Evolutionary conservation across 2,797 vertebrate genomes (phyloP).

Genomic region (Psittacula derbiana): DNA sequence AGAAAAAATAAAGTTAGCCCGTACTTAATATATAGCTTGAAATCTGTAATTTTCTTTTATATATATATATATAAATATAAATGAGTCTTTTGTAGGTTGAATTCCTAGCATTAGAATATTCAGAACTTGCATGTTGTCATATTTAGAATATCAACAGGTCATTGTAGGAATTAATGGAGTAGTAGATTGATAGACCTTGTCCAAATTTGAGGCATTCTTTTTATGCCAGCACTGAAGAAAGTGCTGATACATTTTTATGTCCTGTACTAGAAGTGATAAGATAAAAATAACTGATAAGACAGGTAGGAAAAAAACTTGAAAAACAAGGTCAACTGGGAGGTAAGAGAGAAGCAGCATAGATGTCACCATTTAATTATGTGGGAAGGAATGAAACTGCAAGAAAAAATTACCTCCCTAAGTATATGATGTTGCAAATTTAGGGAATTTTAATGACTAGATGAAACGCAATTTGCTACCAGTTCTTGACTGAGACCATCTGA

Average conservation of each 20-base stretch:
- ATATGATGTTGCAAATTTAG: not conserved
- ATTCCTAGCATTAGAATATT: not conserved
- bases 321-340: not conserved
- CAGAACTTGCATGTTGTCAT: not conserved
- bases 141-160: not conserved
- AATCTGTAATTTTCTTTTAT: not conserved
- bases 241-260: not conserved
- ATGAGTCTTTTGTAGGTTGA: not conserved
- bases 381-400: not conserved
- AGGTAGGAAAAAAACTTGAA: not conserved
- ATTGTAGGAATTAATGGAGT: not conserved
- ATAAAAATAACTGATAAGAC: not conserved
- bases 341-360: not conserved
- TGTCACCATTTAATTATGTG: not conserved
- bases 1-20: not conserved
- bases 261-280: not conserved
- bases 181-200: not conserved
- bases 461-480: not conserved
- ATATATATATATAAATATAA: not conserved
- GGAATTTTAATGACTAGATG: not conserved
- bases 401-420: not conserved
- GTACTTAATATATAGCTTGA: not conserved
- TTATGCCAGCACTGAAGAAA: not conserved
- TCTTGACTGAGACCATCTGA: not conserved
- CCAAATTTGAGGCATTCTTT: not conserved